Percentiles rank a stretch among this genome's conserved stretches.
phyloP scores from a whole-genome alignment of 2,797 vertebrate species.

The Danio kyathit region DNA sequence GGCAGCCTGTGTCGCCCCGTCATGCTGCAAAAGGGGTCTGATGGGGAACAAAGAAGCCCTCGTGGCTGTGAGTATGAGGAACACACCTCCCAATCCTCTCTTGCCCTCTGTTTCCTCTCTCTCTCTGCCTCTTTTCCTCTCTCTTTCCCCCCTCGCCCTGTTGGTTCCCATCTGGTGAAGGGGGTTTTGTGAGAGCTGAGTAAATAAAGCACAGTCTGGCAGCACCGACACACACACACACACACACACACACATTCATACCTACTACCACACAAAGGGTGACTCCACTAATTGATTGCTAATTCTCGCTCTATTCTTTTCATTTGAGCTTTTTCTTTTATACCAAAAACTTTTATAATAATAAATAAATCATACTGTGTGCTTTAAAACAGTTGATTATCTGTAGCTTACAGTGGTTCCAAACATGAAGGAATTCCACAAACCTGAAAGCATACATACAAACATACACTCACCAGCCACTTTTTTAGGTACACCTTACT shows the following conservation, averaged over 20 bases:
- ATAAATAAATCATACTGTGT: neutral
- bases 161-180: slow-evolving; percentile 77
- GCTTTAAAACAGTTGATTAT: neutral
- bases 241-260: slow-evolving; percentile 40
- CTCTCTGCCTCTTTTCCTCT: slow-evolving; percentile 57
- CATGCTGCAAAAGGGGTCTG: slow-evolving; percentile 76
- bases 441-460: neutral
- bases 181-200: slow-evolving; percentile 66
- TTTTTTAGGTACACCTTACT: no score
- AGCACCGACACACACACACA: slow-evolving; percentile 39
- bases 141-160: slow-evolving; percentile 28
- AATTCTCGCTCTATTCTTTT: slow-evolving; percentile 13
- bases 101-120: slow-evolving; percentile 70
- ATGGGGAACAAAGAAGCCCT: slow-evolving; percentile 76
- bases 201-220: slow-evolving; percentile 66
- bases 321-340: slow-evolving; percentile 1
- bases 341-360: no score
- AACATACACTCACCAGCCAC: no score
- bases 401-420: neutral
- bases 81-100: slow-evolving; percentile 37
- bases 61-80: slow-evolving; percentile 44
- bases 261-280: slow-evolving; percentile 43
- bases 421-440: neutral
- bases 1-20: slow-evolving; percentile 69
- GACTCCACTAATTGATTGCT: slow-evolving; percentile 29